Evolutionary conservation across 1,140 invertebrate species (phyloP).

Genomic region (Colletes gigas): DNA sequence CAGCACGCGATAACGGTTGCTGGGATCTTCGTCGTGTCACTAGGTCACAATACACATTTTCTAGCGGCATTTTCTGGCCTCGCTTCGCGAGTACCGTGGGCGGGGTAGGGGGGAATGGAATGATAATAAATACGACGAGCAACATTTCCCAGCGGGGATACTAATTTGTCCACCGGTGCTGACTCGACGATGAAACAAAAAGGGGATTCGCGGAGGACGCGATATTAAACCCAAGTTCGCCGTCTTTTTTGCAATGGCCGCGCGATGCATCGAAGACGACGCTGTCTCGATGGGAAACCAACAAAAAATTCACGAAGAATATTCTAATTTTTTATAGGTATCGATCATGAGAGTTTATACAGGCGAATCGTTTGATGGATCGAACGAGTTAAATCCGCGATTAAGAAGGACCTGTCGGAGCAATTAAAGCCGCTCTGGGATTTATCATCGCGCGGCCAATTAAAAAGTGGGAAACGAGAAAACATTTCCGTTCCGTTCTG

Average conservation of each 20-base stretch:
- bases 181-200: no score
- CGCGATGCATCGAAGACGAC: background rate
- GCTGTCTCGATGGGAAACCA: no score
- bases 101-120: constrained; percentile 7
- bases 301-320: no score
- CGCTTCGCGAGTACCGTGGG: background rate
- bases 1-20: constrained; percentile 54
- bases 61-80: constrained; percentile 42
- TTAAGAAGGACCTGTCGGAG: constrained; percentile 4
- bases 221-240: background rate
- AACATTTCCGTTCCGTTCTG: constrained; percentile 76
- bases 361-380: no score
- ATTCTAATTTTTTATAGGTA: no score
- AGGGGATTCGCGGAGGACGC: background rate
- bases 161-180: constrained; percentile 20
- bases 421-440: constrained; percentile 74
- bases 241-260: background rate
- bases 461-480: constrained; percentile 78
- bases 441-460: constrained; percentile 76
- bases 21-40: constrained; percentile 41
- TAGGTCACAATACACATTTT: constrained; percentile 48
- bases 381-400: no score
- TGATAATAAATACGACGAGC: constrained; percentile 38
- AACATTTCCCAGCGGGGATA: constrained; percentile 39
- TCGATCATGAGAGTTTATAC: no score